Evolutionary conservation across 2,888 invertebrate species (phyloP), one percentile per base, ranked within the genome.

Genomic region (Neoascia interrupta): DNA sequence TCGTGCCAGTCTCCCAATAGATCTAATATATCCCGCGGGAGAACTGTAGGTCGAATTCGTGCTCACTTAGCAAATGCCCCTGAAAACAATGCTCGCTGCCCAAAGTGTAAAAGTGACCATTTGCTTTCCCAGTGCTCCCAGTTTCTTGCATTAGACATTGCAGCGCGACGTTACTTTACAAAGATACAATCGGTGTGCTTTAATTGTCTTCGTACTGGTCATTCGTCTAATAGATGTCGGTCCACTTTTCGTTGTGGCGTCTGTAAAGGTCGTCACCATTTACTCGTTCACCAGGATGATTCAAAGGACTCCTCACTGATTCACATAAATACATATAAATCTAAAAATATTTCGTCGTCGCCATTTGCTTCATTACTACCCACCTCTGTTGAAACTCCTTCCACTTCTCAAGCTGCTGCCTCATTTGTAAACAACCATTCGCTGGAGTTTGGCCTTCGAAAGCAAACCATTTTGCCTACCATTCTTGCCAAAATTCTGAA

Each of bases 191-290:
- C 41, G 10, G 21, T 64, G 13, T 64, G 53, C 31, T 53, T 43
- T 0, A 43, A 19, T 34, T 53, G 41, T 18, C 53, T 64, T 1
- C 43, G 64, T 1, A n/a, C 43, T 8, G 51, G 43, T 8, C 53
- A 63, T 41, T 34, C 11, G 8, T 13, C 43, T 5, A 51, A 34
- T 8, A 34, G 31, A 21, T 60, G 45, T 18, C 6, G 5, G 8
- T 60, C 60, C 8, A 19, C 45, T 10, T 60, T 31, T 47, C 60
- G 54, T 19, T 54, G 58, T 45, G 34, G 60, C 23, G 13, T 60
- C 3, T 60, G 60, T 19, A 60, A 60, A 6, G 11, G 45, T 23
- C 45, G 60, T 0, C 60, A 60, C 8, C 36, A 60, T 15, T 36
- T 19, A 13, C 23, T 45, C 2, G 60, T 60, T 19, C 60, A 60